Evolutionary conservation across 2,797 vertebrate species (phyloP).

Genomic region (Erpetoichthys calabaricus): DNA sequence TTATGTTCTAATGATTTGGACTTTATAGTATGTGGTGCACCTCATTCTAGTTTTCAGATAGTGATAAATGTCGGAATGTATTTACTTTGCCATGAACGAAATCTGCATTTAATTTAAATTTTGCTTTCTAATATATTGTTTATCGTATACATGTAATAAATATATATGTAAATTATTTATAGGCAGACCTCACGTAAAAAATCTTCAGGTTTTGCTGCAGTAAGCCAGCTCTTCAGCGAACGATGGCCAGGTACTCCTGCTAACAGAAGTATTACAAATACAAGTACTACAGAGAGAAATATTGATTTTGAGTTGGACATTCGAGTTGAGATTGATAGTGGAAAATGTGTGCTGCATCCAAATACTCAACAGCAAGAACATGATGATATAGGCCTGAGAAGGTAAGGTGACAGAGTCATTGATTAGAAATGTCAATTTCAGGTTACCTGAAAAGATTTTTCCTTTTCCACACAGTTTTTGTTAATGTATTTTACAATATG

Average conservation of each 20-base stretch:
- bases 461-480: too few species aligned
- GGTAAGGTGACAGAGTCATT: constrained; percentile 37
- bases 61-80: too few species aligned
- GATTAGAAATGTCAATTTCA: not conserved
- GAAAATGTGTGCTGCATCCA: constrained; percentile 92
- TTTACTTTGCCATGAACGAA: too few species aligned
- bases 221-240: constrained; percentile 86
- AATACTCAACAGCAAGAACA: constrained; percentile 80
- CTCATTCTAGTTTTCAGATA: too few species aligned
- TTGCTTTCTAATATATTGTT: too few species aligned
- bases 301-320: constrained; percentile 98
- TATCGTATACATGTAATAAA: too few species aligned
- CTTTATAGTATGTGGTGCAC: too few species aligned
- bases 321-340: constrained; percentile 93
- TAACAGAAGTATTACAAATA: constrained; percentile 60
- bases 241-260: constrained; percentile 73
- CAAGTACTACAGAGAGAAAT: constrained; percentile 75
- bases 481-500: too few species aligned
- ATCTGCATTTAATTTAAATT: too few species aligned
- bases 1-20: too few species aligned
- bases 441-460: not conserved
- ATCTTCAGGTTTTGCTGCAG: constrained; percentile 74
- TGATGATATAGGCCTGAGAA: constrained; percentile 71
- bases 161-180: constrained; percentile 9
- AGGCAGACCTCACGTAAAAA: constrained; percentile 73